Conservation (phyloP, 2,888 invertebrate genomes). For the Acleris literana region DNA sequence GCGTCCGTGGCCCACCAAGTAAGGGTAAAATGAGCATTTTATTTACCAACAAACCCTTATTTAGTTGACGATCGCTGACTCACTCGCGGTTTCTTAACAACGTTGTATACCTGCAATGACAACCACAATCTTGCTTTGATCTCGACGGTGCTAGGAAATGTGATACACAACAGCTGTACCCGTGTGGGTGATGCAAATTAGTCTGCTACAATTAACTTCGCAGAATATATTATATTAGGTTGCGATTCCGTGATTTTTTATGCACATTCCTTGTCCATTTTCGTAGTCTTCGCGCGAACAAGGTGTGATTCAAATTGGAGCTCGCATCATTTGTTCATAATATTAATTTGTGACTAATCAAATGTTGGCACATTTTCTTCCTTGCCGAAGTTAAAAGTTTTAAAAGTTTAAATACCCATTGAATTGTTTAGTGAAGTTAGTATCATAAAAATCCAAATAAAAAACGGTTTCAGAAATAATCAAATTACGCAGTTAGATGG, state of each 20-base stretch:
- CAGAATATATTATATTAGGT: constrained; percentile 25
- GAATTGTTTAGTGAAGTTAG: no score
- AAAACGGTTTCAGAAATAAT: no score
- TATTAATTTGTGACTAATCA: no score
- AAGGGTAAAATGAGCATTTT: constrained; percentile 68
- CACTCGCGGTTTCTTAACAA: constrained; percentile 59
- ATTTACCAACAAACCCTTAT: constrained; percentile 73
- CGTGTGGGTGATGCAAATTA: constrained; percentile 62
- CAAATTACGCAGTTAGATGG: no score
- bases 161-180: constrained; percentile 63
- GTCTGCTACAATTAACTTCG: constrained; percentile 49
- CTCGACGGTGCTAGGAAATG: constrained; percentile 66
- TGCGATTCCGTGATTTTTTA: constrained; percentile 16
- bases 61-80: constrained; percentile 64
- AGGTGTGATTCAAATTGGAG: no score
- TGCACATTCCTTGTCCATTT: constrained; percentile 25
- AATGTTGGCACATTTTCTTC: no score
- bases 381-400: no score
- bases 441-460: no score
- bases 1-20: constrained; percentile 65
- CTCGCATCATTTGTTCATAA: no score
- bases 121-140: constrained; percentile 46
- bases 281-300: no score
- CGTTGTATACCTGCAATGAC: constrained; percentile 50
- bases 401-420: no score